Base-by-base conservation (phyloP, 2,888 invertebrate species). In the Spodoptera picta region DNA sequence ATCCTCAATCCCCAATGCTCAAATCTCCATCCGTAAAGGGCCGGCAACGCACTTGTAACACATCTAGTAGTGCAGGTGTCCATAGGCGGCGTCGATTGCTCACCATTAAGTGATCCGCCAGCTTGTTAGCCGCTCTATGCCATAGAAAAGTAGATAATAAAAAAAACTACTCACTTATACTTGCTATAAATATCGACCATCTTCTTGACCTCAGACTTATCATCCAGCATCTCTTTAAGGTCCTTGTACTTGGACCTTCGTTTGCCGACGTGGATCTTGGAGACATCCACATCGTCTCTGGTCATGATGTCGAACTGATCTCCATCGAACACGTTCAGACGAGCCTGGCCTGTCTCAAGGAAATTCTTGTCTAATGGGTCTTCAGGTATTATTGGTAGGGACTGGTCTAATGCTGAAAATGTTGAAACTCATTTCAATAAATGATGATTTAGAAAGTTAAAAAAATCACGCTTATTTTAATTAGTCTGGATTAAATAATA, bases 251-350 rank as follows among this genome's bases (percentile, higher is more conserved):
- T 95, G n/a, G 95, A 95, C 83, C 96, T 96, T 61, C 95, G 95
- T 80, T 96, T 96, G 41, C 96, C 96, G 1, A 88, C 81, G 77
- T 95, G 94, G n/a, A 95, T 90, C 62, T 85, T 86, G 4, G 80
- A 77, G 1, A 92, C 65, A 73, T 94, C 94, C 1, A 97, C 95
- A 73, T 95, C 92, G 53, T 96, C 95, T 14, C 95, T 83, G 62
- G 95, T 96, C 95, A 97, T 97, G 1, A 97, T 95, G 85, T 97
- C 97, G 88, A 97, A 97, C 83, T 97, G 95, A 84, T 97, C 97
- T 91, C 96, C 96, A 81, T 97, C 97, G 84, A 95, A 97, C 11
- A 98, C 94, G 87, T 97, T 97, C 51, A 95, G 92, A 51, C 97
- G 91, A 50, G 95, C 91, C 10, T 95, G 85, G 19, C 96, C 96